Base-by-base conservation (phyloP, 2,113 vertebrate genomes). In the Alces alces region DNA sequence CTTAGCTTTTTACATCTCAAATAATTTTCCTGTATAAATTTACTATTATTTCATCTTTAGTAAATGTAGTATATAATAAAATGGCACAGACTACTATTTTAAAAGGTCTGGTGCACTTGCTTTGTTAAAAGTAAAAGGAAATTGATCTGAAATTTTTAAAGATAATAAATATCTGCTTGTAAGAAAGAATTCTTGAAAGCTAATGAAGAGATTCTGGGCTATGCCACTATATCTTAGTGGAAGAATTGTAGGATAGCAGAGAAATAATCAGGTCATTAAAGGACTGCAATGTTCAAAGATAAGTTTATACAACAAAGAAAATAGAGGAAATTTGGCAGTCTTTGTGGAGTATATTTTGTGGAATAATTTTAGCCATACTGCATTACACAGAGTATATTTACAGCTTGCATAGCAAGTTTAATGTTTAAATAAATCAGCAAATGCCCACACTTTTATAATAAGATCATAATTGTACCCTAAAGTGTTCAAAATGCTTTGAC, bases 301-400 rank as follows among this genome's bases (percentile, higher is more conserved):
- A 93, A 97, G 30, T 90, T 84, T 43, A 60, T 45, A 91, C 54
- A 70, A 58, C 36, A 79, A 92, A 39, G 73, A 91, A 94, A 80
- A 33, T 17, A 14, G 60, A 17, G 25, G 47, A 89, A 90, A 91
- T 66, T 33, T 83, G 60, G 21, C 5, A 27, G 10, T 43, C 45
- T 58, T 86, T 36, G 28, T 25, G 17, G 6, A 13, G 6, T 79
- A 21, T 6, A 87, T 61, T 70, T 89, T 86, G 11, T 94, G 33
- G 21, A 52, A n/a, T 8, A 89, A 61, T 73, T 36, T 83, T 94
- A 54, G 30, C 66, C 28, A 23, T 47, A 57, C 25, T 16, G 2
- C 60, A 70, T 80, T 61, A 28, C 39, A 61, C 16, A 82, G 57
- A 78, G 33, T 58, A 0, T 43, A 43, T 60, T 70, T 50, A 83